Percentiles rank a stretch among this genome's conserved stretches.
phyloP scores from a whole-genome alignment of 2,113 vertebrate genomes.

The Dicentrarchus labrax region DNA sequence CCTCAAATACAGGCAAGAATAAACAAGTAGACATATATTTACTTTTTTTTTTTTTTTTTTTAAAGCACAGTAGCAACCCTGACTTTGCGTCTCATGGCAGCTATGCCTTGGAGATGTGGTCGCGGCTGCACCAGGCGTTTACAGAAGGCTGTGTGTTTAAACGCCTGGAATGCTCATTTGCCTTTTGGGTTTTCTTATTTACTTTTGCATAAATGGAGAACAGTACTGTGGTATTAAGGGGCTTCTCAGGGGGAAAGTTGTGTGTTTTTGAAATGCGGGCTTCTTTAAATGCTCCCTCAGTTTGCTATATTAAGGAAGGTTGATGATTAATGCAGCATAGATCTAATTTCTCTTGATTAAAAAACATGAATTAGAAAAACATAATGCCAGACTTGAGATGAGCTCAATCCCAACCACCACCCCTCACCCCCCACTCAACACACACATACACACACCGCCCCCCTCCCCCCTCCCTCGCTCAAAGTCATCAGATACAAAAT shows the following conservation, averaged over 20 bases:
- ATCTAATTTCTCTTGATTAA: slow-evolving; percentile 80
- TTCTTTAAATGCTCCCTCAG: slow-evolving; percentile 72
- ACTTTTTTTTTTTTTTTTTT: slow-evolving; percentile 6
- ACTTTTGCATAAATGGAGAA: slow-evolving; percentile 84
- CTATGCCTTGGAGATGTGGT: slow-evolving; percentile 70
- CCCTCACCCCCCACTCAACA: background rate
- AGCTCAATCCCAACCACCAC: slow-evolving; percentile 20
- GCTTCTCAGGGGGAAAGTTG: slow-evolving; percentile 74
- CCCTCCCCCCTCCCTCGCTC: slow-evolving; percentile 39
- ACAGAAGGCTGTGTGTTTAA: slow-evolving; percentile 85
- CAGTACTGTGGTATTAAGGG: slow-evolving; percentile 82
- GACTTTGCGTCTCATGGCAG: slow-evolving; percentile 52
- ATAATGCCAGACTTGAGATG: slow-evolving; percentile 59
- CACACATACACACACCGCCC: slow-evolving; percentile 16
- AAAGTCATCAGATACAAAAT: slow-evolving; percentile 80
- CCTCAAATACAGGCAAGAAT: slow-evolving; percentile 54
- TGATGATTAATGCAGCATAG: slow-evolving; percentile 77
- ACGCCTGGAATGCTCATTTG: slow-evolving; percentile 82
- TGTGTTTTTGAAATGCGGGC: slow-evolving; percentile 74
- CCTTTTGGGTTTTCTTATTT: slow-evolving; percentile 85
- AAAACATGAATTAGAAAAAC: slow-evolving; percentile 72
- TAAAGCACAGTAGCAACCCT: slow-evolving; percentile 32
- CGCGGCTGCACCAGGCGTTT: slow-evolving; percentile 64
- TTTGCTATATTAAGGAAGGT: slow-evolving; percentile 72
- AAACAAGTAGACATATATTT: slow-evolving; percentile 75